Percentiles rank a stretch among this genome's conserved stretches.
Conservation (phyloP, 92 coral and sea anemone genomes). For the Umimayanthus chanpuru region DNA sequence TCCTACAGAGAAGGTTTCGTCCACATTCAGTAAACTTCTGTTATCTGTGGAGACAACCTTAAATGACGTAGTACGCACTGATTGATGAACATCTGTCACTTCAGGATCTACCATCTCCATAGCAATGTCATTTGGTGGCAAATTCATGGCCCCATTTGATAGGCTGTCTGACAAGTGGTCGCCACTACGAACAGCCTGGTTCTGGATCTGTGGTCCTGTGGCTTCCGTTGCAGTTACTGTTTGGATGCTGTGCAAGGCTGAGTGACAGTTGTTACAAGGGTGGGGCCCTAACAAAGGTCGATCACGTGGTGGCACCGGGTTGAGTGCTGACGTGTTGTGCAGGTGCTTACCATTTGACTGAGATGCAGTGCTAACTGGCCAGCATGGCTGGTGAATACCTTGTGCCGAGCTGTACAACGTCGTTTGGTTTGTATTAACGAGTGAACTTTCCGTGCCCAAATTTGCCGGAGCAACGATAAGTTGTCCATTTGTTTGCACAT, state of each 20-base stretch:
- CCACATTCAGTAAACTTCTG: conserved; percentile 24
- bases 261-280: background rate
- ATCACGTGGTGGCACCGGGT: background rate
- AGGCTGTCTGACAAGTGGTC: background rate
- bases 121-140: conserved; percentile 22
- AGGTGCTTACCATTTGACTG: background rate
- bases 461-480: background rate
- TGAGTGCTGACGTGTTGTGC: background rate
- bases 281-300: background rate
- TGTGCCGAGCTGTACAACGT: background rate
- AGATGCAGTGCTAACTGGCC: background rate
- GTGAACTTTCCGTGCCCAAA: background rate
- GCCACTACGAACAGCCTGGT: background rate
- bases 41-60: conserved; percentile 28
- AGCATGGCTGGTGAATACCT: conserved; percentile 4
- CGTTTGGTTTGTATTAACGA: background rate
- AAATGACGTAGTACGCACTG: conserved; percentile 37
- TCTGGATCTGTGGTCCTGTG: background rate
- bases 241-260: background rate
- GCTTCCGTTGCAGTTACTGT: background rate
- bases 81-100: background rate
- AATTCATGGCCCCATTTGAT: background rate
- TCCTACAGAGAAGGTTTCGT: conserved; percentile 20
- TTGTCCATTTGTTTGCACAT: background rate
- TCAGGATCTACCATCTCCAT: background rate